Evolutionary conservation across 2,888 invertebrate genomes (phyloP), one percentile per base, ranked within the genome.

Genomic region (Tryphoninae sp.): DNA sequence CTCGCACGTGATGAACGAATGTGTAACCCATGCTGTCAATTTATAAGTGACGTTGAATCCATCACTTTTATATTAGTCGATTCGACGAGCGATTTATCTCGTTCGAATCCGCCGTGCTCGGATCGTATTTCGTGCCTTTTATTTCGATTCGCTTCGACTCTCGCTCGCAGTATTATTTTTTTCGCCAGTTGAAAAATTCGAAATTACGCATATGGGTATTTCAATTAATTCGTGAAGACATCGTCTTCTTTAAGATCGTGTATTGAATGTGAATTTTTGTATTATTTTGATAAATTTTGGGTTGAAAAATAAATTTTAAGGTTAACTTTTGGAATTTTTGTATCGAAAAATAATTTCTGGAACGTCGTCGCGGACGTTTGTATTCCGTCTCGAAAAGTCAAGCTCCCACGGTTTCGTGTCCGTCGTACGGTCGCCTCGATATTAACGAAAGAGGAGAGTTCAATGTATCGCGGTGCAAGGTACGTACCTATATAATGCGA

Each of bases 361-460:
- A 9, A 33, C 33, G 33, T 33, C 33, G 33, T 33, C 33, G 33
- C 33, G 33, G 33, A 33, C 6, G 71, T 68, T 77, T 69, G 53
- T 61, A 77, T 53, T 69, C 16, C 42, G 11, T 8, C 33, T 74
- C 68, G 61, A 68, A 55, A 69, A 55, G 64, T 72, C 45, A 71
- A 61, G 64, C 76, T 80, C 76, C 64, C 75, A 65, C 80, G 71
- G 65, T 80, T 49, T n/a, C 59, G 59, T 19, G 61, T 65, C 58
- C 49, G 42, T 42, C 26, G 26, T 49, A 3, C 19, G 40, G 16
- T 49, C 26, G 53, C 73, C 45, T 53, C 45, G 40, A 51, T 72
- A 76, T 55, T 40, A 53, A 19, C 59, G 51, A n/a, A 33, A 58
- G 64, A 64, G n/a, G 23, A 78, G 68, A 74, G 77, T 81, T 81